Conservation (phyloP, 2,113 vertebrate species). For the Amazona guildingii region DNA sequence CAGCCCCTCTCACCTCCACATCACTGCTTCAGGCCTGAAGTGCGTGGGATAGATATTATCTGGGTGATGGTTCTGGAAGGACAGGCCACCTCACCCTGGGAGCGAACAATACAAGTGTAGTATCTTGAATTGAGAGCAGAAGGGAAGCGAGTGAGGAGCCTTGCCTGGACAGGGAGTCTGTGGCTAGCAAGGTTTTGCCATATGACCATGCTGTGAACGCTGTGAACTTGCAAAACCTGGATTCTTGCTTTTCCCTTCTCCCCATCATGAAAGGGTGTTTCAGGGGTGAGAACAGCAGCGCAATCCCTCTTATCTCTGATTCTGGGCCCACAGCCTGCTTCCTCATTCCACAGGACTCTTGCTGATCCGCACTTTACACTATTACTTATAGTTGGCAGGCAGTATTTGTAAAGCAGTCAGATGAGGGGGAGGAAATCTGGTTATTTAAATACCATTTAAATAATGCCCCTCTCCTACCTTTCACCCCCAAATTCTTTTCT, state of each 20-base stretch:
- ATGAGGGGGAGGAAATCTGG: conserved; percentile 8
- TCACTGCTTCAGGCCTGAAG: neutral
- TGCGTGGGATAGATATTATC: neutral
- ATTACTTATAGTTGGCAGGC: conserved; percentile 25
- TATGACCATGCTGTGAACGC: neutral
- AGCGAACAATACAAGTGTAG: neutral
- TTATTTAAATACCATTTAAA: conserved; percentile 44
- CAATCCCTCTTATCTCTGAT: conserved; percentile 60
- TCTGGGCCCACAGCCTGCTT: conserved; percentile 56
- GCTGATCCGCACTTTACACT: conserved; percentile 63
- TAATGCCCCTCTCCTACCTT: neutral
- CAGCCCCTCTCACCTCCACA: neutral
- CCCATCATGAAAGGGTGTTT: conserved; percentile 32
- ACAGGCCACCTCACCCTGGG: neutral
- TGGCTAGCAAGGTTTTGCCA: neutral
- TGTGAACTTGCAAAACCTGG: conserved; percentile 30
- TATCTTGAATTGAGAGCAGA: neutral
- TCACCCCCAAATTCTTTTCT: neutral
- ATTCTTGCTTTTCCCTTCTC: conserved; percentile 52
- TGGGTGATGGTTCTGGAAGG: conserved; percentile 16
- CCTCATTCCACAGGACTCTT: conserved; percentile 62
- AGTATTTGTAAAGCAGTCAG: conserved; percentile 10
- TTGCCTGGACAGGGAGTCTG: conserved; percentile 23
- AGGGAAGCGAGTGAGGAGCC: neutral
- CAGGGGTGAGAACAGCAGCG: conserved; percentile 47